Base-by-base conservation (phyloP, 2,113 vertebrate species). In the Lethenteron reissneri region DNA sequence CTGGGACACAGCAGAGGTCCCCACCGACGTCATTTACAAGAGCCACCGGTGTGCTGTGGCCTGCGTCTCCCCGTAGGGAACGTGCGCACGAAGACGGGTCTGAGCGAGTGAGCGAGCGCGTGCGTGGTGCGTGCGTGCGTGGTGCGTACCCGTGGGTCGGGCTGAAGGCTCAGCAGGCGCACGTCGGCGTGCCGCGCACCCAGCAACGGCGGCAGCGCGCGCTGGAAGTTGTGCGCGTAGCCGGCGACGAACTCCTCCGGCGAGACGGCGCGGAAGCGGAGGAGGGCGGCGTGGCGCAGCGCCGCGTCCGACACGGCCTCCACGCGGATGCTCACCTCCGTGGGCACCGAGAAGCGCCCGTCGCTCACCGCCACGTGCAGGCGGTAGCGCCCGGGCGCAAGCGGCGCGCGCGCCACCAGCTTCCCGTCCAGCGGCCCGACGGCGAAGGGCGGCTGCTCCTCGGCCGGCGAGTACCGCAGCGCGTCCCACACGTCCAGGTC, bases 401-500 rank as follows among this genome's bases (percentile, higher is more conserved):
- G 78, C 11, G 90, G 91, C 1, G 90, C 87, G 1, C 96, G 82
- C 2, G 94, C 94, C 0, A 94, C 90, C 78, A 99, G 89, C 73
- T 90, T 91, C 1, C 92, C 94, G 0, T 99, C 94, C 0, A 86
- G 86, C 73, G 81, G 86, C 74, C 87, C 90, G 71, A 99, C 88
- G 80, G 95, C 92, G 78, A 99, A 99, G 76, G 89, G 92, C 74
- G 84, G 92, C 75, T 96, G 92, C 62, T 90, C 87, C 0, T 88
- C 85, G 41, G 85, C 86, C 12, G 96, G 83, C 0, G 84, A 83
- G 11, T 88, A 99, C 0, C 85, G 88, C 75, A 99, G 85, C 4
- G 85, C 86, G 1, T 99, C 94, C 0, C 96, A 95, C n/a, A 89
- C 80, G 70, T 99, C 94, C 71, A 89, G 89, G 75, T 99, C 94